Base-by-base conservation (phyloP, 2,113 vertebrate species). In the Pygoscelis adeliae region DNA sequence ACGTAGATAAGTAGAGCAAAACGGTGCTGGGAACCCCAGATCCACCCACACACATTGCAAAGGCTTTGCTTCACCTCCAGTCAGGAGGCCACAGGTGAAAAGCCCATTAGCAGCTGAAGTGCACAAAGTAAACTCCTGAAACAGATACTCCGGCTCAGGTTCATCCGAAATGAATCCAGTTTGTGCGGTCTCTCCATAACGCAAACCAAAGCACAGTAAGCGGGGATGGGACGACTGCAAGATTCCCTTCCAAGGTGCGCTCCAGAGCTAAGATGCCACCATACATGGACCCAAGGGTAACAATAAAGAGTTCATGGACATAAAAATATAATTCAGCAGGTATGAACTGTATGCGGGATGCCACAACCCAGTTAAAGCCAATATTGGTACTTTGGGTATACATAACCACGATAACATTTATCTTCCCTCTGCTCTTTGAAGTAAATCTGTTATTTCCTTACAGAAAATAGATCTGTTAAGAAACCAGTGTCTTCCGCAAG, bases 181-280 rank as follows among this genome's bases (percentile, higher is more conserved):
- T 16, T 65, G 22, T 6, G 49, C 1, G 0, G 46, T 13, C 4
- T 22, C 26, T n/a, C 67, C 4, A 0, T 2, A 19, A 47, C 0
- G 2, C n/a, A 63, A 62, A 40, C 4, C 8, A 5, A 44, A 71
- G 40, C 12, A 0, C 38, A 15, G 52, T 2, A 36, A 21, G 17
- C 5, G 12, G 29, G 40, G 36, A 32, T 34, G 49, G 69, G 47
- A 8, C 0, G 0, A 11, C 7, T 5, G 21, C 40, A 69, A 18
- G 18, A 20, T 14, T 85, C 59, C n/a, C 30, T 63, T 7, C 25
- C 34, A 5, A 19, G 34, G 63, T 13, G 21, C 20, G 13, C 55
- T n/a, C 36, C 61, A 83, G 46, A 18, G 40, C 15, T 14, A 4
- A 71, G 29, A 34, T 2, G 10, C 10, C 56, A 79, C 20, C 29